phyloP scores from a whole-genome alignment of 2,888 invertebrate species.

The Ferdinandea cuprea region DNA sequence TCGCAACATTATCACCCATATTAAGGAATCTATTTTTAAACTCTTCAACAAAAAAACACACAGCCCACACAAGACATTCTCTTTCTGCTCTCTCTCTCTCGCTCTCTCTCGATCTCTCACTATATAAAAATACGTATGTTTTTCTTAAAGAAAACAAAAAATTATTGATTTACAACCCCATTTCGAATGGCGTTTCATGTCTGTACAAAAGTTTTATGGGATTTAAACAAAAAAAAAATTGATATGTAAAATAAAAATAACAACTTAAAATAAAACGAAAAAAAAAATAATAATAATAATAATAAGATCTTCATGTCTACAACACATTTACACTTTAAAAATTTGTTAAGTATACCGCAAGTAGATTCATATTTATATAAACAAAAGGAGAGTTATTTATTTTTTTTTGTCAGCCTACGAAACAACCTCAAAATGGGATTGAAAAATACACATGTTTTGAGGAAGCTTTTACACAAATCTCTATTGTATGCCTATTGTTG shows the following conservation, averaged over 20 bases:
- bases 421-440: constrained; percentile 75
- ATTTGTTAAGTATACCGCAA: constrained; percentile 3
- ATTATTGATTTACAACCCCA: constrained; percentile 58
- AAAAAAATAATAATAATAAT: constrained; percentile 15
- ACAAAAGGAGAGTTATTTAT: neutral
- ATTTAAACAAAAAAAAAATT: constrained; percentile 8
- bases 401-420: constrained; percentile 68
- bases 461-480: constrained; percentile 70
- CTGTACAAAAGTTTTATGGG: constrained; percentile 55
- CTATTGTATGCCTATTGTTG: constrained; percentile 25
- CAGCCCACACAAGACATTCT: constrained; percentile 32
- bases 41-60: constrained; percentile 8
- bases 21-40: neutral
- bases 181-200: constrained; percentile 74
- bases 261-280: constrained; percentile 8
- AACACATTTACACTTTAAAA: constrained; percentile 48
- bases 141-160: constrained; percentile 39
- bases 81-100: constrained; percentile 8
- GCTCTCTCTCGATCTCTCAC: too few relatives aligned
- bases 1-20: neutral
- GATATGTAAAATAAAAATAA: neutral
- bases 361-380: neutral
- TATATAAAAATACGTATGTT: constrained; percentile 64
- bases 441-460: constrained; percentile 48
- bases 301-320: constrained; percentile 29